These are phyloP conservation scores for Zingel zingel DNA, from an alignment of 2,113 vertebrate genomes.

Conservation along the genomic window DNA sequence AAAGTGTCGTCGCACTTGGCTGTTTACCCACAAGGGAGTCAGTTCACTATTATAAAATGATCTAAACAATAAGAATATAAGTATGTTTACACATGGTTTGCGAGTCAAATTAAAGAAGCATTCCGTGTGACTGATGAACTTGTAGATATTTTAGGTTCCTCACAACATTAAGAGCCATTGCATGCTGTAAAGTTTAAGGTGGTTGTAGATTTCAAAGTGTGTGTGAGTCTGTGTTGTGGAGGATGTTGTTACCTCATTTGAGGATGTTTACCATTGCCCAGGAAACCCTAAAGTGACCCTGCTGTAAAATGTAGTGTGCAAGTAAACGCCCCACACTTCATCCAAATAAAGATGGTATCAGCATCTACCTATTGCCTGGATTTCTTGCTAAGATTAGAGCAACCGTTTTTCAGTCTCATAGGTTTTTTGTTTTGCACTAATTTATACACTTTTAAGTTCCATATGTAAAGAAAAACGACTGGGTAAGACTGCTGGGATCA, in stretches of 20 bases:
- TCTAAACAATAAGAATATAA: constrained; percentile 29
- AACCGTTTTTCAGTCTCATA: neutral
- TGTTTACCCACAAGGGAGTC: constrained; percentile 12
- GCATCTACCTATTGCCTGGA: constrained; percentile 16
- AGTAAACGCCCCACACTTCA: constrained; percentile 35
- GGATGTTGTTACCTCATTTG: constrained; percentile 46
- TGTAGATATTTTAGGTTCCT: constrained; percentile 60
- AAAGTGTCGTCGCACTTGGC: constrained; percentile 31
- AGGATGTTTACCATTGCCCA: constrained; percentile 40
- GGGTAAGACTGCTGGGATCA: neutral
- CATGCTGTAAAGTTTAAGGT: constrained; percentile 68
- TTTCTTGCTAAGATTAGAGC: neutral
- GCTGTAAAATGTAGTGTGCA: constrained; percentile 59
- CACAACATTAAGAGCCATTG: constrained; percentile 44
- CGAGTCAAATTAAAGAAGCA: constrained; percentile 25
- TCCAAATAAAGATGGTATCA: constrained; percentile 65
- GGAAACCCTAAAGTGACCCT: constrained; percentile 28
- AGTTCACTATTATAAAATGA: constrained; percentile 12
- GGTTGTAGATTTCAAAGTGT: constrained; percentile 57
- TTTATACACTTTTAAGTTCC: neutral
- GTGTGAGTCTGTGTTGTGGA: constrained; percentile 46
- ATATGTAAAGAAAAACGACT: neutral
- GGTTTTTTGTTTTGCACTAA: neutral
- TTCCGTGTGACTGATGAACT: constrained; percentile 47
- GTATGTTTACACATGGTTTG: constrained; percentile 46